phyloP scores from a whole-genome alignment of 2,113 vertebrate species.

The Illadopsis cleaveri region DNA sequence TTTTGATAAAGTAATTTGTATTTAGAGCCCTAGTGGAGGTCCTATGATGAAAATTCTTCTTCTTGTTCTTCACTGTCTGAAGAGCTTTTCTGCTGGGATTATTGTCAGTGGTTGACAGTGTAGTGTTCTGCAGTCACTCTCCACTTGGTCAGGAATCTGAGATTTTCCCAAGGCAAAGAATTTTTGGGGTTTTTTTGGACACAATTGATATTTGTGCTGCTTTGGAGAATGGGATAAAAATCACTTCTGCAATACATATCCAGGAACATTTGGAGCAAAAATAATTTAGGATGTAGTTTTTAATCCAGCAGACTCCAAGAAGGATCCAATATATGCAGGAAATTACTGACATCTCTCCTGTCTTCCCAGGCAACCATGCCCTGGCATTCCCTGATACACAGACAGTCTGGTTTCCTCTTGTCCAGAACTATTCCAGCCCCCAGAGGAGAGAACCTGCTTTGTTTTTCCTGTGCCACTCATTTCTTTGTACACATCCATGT shows the following conservation, averaged over 20 bases:
- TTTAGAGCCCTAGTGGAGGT: neutral
- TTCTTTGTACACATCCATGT: neutral
- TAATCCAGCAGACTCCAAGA: neutral
- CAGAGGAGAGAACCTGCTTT: neutral
- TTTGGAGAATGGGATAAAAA: neutral
- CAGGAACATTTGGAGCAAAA: neutral
- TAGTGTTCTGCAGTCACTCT: neutral
- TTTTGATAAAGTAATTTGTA: neutral
- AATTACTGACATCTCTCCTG: neutral
- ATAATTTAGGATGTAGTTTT: neutral
- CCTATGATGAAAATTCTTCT: neutral
- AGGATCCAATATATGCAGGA: neutral
- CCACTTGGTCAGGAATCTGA: neutral
- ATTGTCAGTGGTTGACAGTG: neutral
- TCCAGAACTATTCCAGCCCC: neutral
- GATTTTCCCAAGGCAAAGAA: neutral
- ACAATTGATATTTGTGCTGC: neutral
- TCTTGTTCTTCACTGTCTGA: neutral
- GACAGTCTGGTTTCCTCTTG: neutral
- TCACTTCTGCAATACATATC: neutral
- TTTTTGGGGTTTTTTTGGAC: neutral
- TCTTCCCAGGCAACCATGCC: fast-evolving
- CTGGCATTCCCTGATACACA: neutral
- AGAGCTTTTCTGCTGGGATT: neutral
- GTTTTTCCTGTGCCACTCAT: neutral